Conservation (phyloP, 2,113 vertebrate species). For the Elephas maximus region DNA sequence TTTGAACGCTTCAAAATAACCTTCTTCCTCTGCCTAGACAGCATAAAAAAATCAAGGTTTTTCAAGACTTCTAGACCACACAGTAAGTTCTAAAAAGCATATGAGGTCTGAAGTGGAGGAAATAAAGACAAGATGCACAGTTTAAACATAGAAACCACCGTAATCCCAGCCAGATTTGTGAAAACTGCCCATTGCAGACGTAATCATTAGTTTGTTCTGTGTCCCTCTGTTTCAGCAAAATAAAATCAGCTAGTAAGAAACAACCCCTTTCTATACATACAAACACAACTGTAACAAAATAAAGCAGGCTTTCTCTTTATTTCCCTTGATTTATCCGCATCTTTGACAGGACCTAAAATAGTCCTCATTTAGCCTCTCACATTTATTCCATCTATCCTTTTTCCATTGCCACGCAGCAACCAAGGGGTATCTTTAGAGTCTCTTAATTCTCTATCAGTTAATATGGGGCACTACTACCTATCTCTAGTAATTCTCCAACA, state of each 20-base stretch:
- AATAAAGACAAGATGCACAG: neutral
- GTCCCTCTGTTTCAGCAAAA: slow-evolving; percentile 60
- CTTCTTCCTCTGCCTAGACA: slow-evolving; percentile 94
- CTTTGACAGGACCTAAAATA: neutral
- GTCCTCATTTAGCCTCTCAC: neutral
- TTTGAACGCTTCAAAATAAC: slow-evolving; percentile 97
- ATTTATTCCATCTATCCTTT: neutral
- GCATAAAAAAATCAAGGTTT: slow-evolving; percentile 34
- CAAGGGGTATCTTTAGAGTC: neutral
- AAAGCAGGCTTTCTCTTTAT: neutral
- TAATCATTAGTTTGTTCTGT: neutral
- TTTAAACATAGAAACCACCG: neutral
- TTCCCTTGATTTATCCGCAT: slow-evolving; percentile 26
- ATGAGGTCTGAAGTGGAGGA: neutral
- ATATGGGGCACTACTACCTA: neutral
- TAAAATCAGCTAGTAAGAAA: slow-evolving; percentile 32
- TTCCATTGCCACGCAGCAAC: neutral
- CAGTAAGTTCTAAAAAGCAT: neutral
- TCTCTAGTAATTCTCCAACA: neutral
- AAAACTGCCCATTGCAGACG: slow-evolving; percentile 1
- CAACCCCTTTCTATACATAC: neutral
- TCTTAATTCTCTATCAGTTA: slow-evolving; percentile 11
- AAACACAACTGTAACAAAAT: neutral
- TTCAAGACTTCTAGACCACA: slow-evolving; percentile 38
- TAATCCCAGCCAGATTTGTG: neutral